phyloP scores from a whole-genome alignment of 2,113 vertebrate genomes.

The Argyrosomus japonicus region DNA sequence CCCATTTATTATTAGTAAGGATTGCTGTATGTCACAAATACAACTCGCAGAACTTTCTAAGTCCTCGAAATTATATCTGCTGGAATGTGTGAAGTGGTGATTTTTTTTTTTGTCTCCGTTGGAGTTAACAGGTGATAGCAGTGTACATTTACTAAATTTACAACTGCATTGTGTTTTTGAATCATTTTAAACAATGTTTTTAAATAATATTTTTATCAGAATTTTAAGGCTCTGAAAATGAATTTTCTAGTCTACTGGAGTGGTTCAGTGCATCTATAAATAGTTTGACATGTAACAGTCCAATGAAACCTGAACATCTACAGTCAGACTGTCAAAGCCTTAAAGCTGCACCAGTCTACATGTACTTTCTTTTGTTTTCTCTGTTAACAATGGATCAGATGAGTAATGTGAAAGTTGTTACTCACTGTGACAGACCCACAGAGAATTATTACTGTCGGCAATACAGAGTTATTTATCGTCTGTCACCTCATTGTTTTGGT shows the following conservation, averaged over 20 bases:
- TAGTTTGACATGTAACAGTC: slow-evolving; percentile 39
- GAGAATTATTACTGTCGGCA: background rate
- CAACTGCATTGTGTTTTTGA: too few species aligned
- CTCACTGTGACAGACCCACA: background rate
- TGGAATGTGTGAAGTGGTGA: too few species aligned
- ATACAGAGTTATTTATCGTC: too few species aligned
- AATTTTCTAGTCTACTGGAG: background rate
- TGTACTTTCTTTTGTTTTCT: background rate
- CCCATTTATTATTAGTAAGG: slow-evolving; percentile 13
- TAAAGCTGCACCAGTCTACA: slow-evolving; percentile 31
- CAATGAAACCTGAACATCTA: slow-evolving; percentile 55
- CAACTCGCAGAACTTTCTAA: too few species aligned
- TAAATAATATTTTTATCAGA: too few species aligned
- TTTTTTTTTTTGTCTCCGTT: background rate
- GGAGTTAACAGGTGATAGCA: background rate
- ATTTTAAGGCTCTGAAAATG: background rate
- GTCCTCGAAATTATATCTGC: background rate
- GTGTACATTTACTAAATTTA: background rate
- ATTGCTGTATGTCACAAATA: background rate
- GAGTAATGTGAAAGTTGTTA: background rate
- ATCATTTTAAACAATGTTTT: background rate
- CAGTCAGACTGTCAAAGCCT: background rate
- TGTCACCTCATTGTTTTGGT: background rate
- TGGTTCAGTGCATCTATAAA: slow-evolving; percentile 48
- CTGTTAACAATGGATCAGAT: background rate